Evolutionary conservation across 1,140 invertebrate genomes (phyloP).

Genomic region (Reticulitermes speratus): DNA sequence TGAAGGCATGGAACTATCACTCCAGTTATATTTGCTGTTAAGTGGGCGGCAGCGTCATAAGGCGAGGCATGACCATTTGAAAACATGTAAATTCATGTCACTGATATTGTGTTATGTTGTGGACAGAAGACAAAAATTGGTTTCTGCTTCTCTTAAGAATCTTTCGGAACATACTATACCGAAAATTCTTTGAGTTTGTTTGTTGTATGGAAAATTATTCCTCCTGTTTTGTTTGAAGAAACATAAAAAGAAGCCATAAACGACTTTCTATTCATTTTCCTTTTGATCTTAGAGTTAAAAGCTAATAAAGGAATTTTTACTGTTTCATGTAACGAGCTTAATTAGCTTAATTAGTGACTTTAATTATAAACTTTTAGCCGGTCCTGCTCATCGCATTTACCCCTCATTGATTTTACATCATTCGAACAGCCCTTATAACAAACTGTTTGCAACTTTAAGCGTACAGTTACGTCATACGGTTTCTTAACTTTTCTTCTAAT

Average conservation of each 20-base stretch:
- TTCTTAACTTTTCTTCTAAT: neutral
- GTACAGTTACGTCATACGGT: neutral
- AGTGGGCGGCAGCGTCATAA: too few relatives aligned
- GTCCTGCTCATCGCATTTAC: neutral
- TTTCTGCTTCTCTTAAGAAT: too few relatives aligned
- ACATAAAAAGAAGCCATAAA: neutral
- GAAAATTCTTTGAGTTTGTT: neutral
- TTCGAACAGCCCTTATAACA: neutral
- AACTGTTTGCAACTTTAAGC: neutral
- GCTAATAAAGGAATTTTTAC: constrained; percentile 14
- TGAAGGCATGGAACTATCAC: too few relatives aligned
- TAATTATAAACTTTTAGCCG: neutral
- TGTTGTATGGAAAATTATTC: neutral
- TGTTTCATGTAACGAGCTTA: constrained; percentile 19
- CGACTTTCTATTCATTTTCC: neutral
- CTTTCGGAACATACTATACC: too few relatives aligned
- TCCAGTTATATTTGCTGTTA: too few relatives aligned
- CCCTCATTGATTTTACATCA: neutral
- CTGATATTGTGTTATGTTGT: too few relatives aligned
- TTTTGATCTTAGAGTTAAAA: constrained; percentile 6
- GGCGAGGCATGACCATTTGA: too few relatives aligned
- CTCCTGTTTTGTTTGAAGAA: neutral
- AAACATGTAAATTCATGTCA: too few relatives aligned
- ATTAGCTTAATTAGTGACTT: constrained; percentile 14
- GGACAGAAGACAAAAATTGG: too few relatives aligned